Conservation (phyloP, 35 echinoderm and acorn worm genomes). For the Holothuria glaberrima region DNA sequence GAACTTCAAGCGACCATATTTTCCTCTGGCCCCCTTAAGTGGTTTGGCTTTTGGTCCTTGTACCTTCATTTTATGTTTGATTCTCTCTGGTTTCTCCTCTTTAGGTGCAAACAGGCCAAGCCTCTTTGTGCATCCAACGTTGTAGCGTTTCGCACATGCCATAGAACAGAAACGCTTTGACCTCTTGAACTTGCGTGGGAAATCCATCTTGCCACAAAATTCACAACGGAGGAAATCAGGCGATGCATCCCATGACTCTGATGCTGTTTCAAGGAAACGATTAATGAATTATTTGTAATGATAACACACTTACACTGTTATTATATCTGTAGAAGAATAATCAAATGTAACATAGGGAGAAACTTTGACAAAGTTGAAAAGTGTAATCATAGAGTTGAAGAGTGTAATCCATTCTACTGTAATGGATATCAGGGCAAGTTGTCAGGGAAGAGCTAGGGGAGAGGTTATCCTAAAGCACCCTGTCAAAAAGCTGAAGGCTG, state of each 20-base stretch:
- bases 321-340: too few relatives aligned
- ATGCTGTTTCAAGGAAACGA: not conserved
- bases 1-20: conserved; percentile 88
- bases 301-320: too few relatives aligned
- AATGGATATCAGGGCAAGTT: too few relatives aligned
- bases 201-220: conserved; percentile 94
- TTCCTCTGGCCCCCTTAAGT: conserved; percentile 85
- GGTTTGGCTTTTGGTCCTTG: conserved; percentile 76
- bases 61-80: conserved; percentile 85
- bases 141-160: conserved; percentile 98
- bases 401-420: too few relatives aligned
- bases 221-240: conserved; percentile 79
- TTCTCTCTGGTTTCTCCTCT: conserved; percentile 71
- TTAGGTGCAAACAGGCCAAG: conserved; percentile 87
- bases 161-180: conserved; percentile 98
- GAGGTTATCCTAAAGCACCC: too few relatives aligned
- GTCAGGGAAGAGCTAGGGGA: too few relatives aligned
- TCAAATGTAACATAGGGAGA: too few relatives aligned
- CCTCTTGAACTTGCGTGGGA: conserved; percentile 89
- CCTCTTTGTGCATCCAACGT: conserved; percentile 95
- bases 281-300: too few relatives aligned
- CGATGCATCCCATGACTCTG: conserved; percentile 13
- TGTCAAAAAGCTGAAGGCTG: too few relatives aligned
- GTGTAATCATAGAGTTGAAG: too few relatives aligned
- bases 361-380: too few relatives aligned